Evolutionary conservation across 2,888 invertebrate species (phyloP).

Genomic region (Priapulus caudatus): DNA sequence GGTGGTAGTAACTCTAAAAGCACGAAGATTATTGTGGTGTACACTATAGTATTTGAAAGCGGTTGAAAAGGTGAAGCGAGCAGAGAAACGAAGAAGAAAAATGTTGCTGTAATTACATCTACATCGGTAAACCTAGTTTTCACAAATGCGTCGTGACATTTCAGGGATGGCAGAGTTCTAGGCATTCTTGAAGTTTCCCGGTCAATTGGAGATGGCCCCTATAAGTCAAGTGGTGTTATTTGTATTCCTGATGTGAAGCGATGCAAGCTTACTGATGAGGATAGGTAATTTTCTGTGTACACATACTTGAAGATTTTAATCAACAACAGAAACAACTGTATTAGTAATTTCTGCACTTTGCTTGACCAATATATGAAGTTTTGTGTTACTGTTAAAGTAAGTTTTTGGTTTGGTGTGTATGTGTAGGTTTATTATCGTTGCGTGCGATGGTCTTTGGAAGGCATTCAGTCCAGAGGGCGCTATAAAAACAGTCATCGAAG

Average conservation of each 20-base stretch:
- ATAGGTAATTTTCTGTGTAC: slow-evolving; percentile 33
- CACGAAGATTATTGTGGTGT: slow-evolving; percentile 36
- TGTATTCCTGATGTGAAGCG: slow-evolving; percentile 42
- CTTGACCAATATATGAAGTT: no score
- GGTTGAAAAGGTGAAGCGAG: no score
- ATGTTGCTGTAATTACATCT: no score
- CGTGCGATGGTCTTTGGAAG: slow-evolving; percentile 47
- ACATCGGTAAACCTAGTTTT: no score
- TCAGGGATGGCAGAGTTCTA: slow-evolving; percentile 36
- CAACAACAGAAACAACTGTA: no score
- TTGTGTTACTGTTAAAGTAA: no score
- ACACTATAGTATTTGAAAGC: slow-evolving; percentile 7
- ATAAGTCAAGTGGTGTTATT: slow-evolving; percentile 43
- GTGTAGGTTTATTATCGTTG: slow-evolving; percentile 43
- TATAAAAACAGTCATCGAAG: slow-evolving; percentile 25
- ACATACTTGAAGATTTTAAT: no score
- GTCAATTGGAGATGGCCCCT: slow-evolving; percentile 44
- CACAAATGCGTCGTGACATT: no score
- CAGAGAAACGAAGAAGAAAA: no score
- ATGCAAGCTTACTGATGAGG: slow-evolving; percentile 40
- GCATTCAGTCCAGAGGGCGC: slow-evolving; percentile 39
- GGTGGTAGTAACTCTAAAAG: background rate
- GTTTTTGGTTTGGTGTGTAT: no score
- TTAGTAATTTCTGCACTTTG: no score
- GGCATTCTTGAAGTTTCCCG: slow-evolving; percentile 43